Evolutionary conservation across 2,888 invertebrate species (phyloP).

Genomic region (Girardia tigrina): DNA sequence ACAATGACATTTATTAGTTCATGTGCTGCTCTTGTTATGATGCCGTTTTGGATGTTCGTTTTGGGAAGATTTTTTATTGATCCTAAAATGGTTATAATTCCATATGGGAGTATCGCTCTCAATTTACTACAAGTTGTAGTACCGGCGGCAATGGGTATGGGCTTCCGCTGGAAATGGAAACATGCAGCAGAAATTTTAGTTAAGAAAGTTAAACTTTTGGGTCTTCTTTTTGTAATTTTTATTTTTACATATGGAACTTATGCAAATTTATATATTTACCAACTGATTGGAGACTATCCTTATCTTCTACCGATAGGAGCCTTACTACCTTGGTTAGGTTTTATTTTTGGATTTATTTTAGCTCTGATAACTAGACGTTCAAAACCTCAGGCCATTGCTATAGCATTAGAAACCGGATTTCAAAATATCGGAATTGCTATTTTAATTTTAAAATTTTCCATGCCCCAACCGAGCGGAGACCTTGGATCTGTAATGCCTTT

Average conservation of each 20-base stretch:
- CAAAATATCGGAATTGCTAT: slow-evolving; percentile 45
- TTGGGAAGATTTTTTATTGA: slow-evolving; percentile 44
- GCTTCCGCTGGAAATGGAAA: slow-evolving; percentile 41
- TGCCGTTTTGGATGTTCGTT: slow-evolving; percentile 50
- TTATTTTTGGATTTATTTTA: slow-evolving; percentile 46
- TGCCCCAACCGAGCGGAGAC: slow-evolving; percentile 34
- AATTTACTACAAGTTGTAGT: slow-evolving; percentile 44
- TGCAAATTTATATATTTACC: slow-evolving; percentile 47
- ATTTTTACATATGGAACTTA: slow-evolving; percentile 43
- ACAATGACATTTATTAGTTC: slow-evolving; percentile 38
- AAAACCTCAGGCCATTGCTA: slow-evolving; percentile 37
- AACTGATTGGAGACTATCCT: slow-evolving; percentile 42
- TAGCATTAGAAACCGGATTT: slow-evolving; percentile 49
- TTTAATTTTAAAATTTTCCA: slow-evolving; percentile 40
- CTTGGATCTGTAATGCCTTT: slow-evolving; percentile 33
- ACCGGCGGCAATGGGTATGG: slow-evolving; percentile 47
- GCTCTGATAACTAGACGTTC: slow-evolving; percentile 26
- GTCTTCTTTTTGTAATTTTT: slow-evolving; percentile 45
- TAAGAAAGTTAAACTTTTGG: slow-evolving; percentile 42
- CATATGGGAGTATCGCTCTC: slow-evolving; percentile 43
- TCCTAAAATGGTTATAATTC: slow-evolving; percentile 40
- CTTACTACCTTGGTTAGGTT: slow-evolving; percentile 48
- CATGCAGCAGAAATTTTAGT: slow-evolving; percentile 40
- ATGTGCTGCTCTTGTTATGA: slow-evolving; percentile 43
- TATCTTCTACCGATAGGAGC: slow-evolving; percentile 38